Conservation (phyloP, 2,888 invertebrate genomes). For the Eretmocerus hayati region DNA sequence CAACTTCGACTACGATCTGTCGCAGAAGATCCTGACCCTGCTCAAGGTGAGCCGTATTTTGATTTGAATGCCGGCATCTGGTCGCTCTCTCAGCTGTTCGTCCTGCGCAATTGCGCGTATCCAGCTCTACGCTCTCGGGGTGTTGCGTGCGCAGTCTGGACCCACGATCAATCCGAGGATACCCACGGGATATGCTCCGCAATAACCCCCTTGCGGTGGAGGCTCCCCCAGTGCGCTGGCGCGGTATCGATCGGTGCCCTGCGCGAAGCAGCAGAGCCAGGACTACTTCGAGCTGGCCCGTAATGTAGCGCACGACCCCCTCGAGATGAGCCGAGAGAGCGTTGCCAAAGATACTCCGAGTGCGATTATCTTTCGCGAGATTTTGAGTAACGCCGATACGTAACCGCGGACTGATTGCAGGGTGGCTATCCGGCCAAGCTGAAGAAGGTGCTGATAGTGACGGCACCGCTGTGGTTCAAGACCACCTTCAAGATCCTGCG, state of each 20-base stretch:
- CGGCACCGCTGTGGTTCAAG: conserved; percentile 97
- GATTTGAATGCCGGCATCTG: too few relatives aligned
- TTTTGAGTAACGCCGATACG: too few relatives aligned
- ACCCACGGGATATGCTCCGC: conserved; percentile 2
- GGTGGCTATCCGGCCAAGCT: conserved; percentile 95
- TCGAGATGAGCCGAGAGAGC: too few relatives aligned
- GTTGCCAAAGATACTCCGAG: too few relatives aligned
- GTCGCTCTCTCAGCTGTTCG: too few relatives aligned
- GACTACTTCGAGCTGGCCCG: too few relatives aligned
- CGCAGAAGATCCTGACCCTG: conserved; percentile 92
- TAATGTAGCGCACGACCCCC: too few relatives aligned
- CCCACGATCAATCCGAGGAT: background rate
- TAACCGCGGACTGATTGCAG: conserved; percentile 58
- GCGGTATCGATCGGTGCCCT: background rate
- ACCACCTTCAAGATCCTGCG: conserved; percentile 94
- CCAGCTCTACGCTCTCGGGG: background rate
- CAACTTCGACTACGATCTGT: conserved; percentile 95
- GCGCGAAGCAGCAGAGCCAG: background rate
- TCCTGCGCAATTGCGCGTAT: background rate
- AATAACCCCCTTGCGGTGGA: conserved; percentile 10
- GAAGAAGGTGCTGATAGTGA: conserved; percentile 94
- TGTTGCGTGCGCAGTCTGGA: background rate
- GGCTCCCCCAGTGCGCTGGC: conserved; percentile 2
- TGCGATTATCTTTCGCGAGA: too few relatives aligned
- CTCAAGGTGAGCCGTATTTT: conserved; percentile 88